Base-by-base conservation (phyloP, 2,113 vertebrate species). In the Chunga burmeisteri region DNA sequence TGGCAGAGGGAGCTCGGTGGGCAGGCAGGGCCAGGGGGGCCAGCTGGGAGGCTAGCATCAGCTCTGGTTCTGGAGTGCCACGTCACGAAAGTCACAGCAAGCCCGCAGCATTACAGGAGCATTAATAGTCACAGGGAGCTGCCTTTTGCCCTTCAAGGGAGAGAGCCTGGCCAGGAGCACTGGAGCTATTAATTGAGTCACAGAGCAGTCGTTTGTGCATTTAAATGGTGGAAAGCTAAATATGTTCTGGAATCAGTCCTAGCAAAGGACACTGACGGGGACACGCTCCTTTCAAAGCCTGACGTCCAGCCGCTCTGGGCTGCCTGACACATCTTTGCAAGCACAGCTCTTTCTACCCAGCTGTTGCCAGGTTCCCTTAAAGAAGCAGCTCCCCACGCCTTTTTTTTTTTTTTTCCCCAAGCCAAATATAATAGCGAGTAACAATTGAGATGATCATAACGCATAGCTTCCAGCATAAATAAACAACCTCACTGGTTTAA, bases 81-180 rank as follows among this genome's bases (percentile, higher is more conserved):
- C 42, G 16, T 79, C 32, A 32, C 9, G 3, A 93, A 59, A 87
- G 62, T 50, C 65, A 72, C 52, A 75, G 56, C 32, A 50, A 89
- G 44, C 67, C 61, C 84, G 84, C 68, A 65, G 62, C 8, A 1
- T 85, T 83, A 25, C 0, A 84, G 56, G 32, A 86, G n/a, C 50
- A 58, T 59, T 86, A 66, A 83, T 25, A 73, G 62, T 80, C 53
- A 82, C 49, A 32, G 49, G 61, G 40, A 63, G 58, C 44, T 85
- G 83, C 59, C 56, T 91, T 93, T 87, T 96, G 93, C 78, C 91
- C 94, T 96, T 95, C 91, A 94, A 95, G 77, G 83, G 65, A 89
- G 68, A 89, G 52, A 94, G 73, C 23, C 65, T 67, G 52, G n/a
- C 86, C 52, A 61, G 77, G 61, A 89, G 84, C 86, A 25, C 73